These are phyloP conservation scores for Eucidaris tribuloides DNA, from an alignment of 35 echinoderm and acorn worm genomes.

Conservation along the genomic window DNA sequence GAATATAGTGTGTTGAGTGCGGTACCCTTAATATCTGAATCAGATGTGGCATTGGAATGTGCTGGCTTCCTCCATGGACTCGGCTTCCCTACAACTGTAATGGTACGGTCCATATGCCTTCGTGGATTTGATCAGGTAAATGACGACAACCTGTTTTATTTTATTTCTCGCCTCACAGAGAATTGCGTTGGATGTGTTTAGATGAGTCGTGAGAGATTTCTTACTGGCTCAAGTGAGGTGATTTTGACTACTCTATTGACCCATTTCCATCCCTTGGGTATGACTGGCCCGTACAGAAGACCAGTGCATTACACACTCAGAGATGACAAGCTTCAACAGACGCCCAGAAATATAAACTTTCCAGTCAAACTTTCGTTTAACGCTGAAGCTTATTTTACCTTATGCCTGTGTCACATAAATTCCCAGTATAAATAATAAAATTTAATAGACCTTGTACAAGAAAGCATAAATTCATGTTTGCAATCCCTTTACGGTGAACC, in stretches of 20 bases:
- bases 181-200: background rate
- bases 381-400: too few species aligned
- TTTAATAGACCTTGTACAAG: too few species aligned
- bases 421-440: too few species aligned
- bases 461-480: too few species aligned
- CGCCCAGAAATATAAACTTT: too few species aligned
- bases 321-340: too few species aligned
- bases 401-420: too few species aligned
- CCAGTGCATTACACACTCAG: too few species aligned
- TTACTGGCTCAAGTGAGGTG: background rate
- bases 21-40: background rate
- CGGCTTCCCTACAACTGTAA: conserved; percentile 89
- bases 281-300: too few species aligned
- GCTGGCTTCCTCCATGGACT: conserved; percentile 90
- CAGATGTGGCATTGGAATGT: conserved; percentile 97
- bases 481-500: too few species aligned
- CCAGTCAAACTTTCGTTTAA: too few species aligned
- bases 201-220: background rate
- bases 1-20: background rate
- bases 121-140: conserved; percentile 97
- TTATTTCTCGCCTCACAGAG: background rate
- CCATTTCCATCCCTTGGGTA: too few species aligned
- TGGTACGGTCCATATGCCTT: conserved; percentile 98
- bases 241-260: background rate
- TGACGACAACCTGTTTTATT: background rate